Conservation (phyloP, 2,113 vertebrate genomes). For the Tangachromis dhanisi region DNA sequence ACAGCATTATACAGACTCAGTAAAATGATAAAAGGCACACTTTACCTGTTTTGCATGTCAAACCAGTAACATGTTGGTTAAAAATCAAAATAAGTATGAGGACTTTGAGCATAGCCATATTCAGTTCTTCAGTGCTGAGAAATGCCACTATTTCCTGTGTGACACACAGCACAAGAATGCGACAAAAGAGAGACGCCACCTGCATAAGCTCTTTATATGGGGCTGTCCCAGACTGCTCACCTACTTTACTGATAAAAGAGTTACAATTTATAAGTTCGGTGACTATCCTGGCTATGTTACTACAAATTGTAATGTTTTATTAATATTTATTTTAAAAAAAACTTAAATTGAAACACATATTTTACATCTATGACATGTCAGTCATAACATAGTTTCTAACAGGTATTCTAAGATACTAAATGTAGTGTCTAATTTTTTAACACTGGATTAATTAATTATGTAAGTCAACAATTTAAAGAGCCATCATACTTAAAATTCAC, state of each 20-base stretch:
- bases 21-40: background rate
- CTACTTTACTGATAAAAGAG: background rate
- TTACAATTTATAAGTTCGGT: background rate
- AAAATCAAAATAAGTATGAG: constrained; percentile 1
- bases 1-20: background rate
- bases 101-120: constrained; percentile 13
- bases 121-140: background rate
- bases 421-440: background rate
- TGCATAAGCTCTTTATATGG: background rate
- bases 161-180: background rate
- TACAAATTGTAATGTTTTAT: background rate
- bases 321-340: background rate
- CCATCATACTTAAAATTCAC: background rate
- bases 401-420: background rate
- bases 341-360: background rate
- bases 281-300: background rate
- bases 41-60: constrained; percentile 17
- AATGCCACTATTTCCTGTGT: background rate
- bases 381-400: background rate
- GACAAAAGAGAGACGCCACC: background rate
- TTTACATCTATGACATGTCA: background rate
- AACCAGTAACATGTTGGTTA: background rate
- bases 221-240: background rate
- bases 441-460: background rate
- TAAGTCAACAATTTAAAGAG: background rate